Conservation (phyloP, 2,888 invertebrate genomes). For the Stenchaetothrips biformis region DNA sequence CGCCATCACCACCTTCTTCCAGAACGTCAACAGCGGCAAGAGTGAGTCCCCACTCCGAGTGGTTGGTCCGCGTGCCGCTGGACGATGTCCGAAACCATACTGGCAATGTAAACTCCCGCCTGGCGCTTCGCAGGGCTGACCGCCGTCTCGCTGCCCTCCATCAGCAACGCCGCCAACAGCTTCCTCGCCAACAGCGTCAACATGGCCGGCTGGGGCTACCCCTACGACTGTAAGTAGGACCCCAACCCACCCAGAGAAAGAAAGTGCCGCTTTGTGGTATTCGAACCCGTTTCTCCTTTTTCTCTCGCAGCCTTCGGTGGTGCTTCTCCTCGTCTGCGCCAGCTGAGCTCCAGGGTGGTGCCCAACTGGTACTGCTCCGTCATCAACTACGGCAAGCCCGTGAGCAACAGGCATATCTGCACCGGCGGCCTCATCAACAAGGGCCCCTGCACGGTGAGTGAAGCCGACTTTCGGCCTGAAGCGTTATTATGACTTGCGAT, state of each 20-base stretch:
- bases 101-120: no score
- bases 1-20: background rate
- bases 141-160: background rate
- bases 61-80: no score
- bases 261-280: no score
- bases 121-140: background rate
- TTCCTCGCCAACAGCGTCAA: background rate
- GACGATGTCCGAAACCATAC: no score
- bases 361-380: background rate
- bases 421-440: conserved; percentile 9
- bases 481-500: no score
- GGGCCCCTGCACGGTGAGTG: background rate
- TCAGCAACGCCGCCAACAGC: background rate
- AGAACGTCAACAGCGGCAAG: background rate
- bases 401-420: background rate
- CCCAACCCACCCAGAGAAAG: background rate
- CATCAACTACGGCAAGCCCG: background rate
- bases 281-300: background rate
- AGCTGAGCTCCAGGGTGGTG: background rate
- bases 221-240: background rate
- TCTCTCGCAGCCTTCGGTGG: background rate
- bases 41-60: no score
- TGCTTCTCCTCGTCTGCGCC: background rate
- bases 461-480: no score
- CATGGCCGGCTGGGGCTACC: conserved; percentile 13